Conservation (phyloP, 2,797 vertebrate genomes). For the Liparis tanakae region DNA sequence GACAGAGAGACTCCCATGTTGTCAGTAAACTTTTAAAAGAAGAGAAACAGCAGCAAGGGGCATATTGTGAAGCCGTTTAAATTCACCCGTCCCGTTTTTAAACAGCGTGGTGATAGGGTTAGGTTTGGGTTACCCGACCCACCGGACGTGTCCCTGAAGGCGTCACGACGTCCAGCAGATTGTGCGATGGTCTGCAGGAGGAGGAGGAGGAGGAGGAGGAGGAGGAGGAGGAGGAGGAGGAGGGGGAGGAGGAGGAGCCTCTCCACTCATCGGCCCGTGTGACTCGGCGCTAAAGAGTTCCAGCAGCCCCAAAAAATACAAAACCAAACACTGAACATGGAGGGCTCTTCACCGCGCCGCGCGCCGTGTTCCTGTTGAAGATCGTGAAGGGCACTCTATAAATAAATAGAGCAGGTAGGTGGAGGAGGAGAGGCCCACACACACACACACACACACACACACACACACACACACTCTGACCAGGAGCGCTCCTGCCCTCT, state of each 20-base stretch:
- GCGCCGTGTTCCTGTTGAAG: conserved; percentile 62
- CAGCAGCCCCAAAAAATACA: conserved; percentile 61
- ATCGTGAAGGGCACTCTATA: conserved; percentile 77
- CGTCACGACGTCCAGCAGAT: no score
- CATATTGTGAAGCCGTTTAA: neutral
- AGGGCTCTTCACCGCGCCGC: conserved; percentile 71
- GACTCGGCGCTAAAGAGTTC: conserved; percentile 71
- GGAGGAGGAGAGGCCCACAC: conserved; percentile 35
- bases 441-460: no score
- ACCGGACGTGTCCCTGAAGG: no score
- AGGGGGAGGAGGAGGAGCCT: conserved; percentile 20
- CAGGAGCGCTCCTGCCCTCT: no score
- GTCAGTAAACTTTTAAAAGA: conserved; percentile 15
- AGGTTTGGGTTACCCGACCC: neutral
- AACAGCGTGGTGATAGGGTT: neutral
- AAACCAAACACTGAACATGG: conserved; percentile 61
- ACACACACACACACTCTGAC: no score
- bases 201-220: no score
- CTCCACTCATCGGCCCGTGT: conserved; percentile 67
- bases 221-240: no score
- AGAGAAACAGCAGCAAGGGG: neutral
- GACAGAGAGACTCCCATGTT: conserved; percentile 4
- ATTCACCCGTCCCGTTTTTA: neutral
- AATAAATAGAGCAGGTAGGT: conserved; percentile 73
- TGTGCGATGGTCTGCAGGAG: no score